phyloP scores from a whole-genome alignment of 2,888 invertebrate genomes.

The Andrena dorsata region DNA sequence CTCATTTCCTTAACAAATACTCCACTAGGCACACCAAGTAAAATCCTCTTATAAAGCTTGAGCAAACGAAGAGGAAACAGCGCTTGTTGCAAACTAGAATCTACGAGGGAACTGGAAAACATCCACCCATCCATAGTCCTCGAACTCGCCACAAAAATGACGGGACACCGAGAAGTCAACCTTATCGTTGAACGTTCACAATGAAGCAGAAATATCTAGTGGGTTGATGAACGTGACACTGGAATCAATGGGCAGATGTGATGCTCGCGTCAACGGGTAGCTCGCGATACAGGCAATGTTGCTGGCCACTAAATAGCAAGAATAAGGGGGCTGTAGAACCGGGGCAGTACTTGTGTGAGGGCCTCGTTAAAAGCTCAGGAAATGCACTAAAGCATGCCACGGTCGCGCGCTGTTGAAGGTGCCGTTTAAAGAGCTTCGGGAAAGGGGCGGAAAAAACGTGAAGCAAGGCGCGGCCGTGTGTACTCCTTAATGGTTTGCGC shows the following conservation, averaged over 20 bases:
- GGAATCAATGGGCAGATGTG: neutral
- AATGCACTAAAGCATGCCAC: slow-evolving; percentile 74
- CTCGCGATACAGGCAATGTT: slow-evolving; percentile 33
- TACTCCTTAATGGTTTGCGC: slow-evolving; percentile 76
- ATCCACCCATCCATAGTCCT: too few relatives aligned
- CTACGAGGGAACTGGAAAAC: too few relatives aligned
- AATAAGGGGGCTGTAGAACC: slow-evolving; percentile 34
- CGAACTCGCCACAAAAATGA: too few relatives aligned
- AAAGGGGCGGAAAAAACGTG: slow-evolving; percentile 66
- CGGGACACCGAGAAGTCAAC: too few relatives aligned
- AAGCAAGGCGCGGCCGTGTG: slow-evolving; percentile 71
- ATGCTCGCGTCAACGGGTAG: neutral
- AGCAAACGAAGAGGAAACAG: too few relatives aligned
- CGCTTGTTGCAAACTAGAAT: too few relatives aligned
- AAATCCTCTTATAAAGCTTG: too few relatives aligned
- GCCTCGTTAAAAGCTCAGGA: slow-evolving; percentile 80
- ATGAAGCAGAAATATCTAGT: neutral
- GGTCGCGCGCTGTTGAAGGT: slow-evolving; percentile 65
- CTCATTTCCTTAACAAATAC: too few relatives aligned
- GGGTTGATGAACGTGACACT: neutral
- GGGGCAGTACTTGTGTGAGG: slow-evolving; percentile 70
- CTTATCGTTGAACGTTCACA: too few relatives aligned
- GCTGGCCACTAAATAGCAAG: slow-evolving; percentile 58
- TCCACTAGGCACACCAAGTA: too few relatives aligned
- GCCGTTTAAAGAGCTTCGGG: slow-evolving; percentile 77